Evolutionary conservation across 2,113 vertebrate genomes (phyloP).

Genomic region (Hoplias malabaricus): DNA sequence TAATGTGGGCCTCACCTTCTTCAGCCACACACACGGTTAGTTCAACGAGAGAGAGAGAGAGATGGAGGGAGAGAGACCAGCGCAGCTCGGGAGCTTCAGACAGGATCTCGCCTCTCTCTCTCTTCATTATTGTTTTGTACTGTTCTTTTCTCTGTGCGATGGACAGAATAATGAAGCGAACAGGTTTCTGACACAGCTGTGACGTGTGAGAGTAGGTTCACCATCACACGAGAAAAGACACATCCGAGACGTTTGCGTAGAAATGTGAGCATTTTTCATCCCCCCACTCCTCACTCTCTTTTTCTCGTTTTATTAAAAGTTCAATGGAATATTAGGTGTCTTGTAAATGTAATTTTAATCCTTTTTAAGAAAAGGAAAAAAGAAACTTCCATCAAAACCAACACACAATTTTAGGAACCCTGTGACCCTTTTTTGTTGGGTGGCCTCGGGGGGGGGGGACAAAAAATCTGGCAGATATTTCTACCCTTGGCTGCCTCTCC

Average conservation of each 20-base stretch:
- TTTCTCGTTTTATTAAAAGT: constrained; percentile 91
- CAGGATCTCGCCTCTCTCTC: constrained; percentile 66
- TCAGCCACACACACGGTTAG: constrained; percentile 84
- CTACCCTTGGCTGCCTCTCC: constrained; percentile 78
- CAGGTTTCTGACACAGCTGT: constrained; percentile 53
- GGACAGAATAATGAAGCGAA: constrained; percentile 46
- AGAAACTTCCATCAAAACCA: constrained; percentile 58
- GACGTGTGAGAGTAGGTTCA: constrained; percentile 74
- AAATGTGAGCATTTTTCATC: constrained; percentile 78
- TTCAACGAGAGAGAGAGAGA: constrained; percentile 25
- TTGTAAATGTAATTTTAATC: constrained; percentile 98
- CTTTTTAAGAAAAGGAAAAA: constrained; percentile 80
- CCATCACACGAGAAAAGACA: constrained; percentile 75
- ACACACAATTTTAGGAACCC: constrained; percentile 44
- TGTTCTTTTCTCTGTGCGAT: constrained; percentile 30
- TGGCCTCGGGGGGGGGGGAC: neutral
- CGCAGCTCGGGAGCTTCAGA: constrained; percentile 57
- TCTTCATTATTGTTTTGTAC: constrained; percentile 46
- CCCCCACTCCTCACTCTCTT: constrained; percentile 74
- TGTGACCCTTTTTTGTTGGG: constrained; percentile 79
- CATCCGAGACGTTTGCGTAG: neutral
- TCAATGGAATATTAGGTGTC: constrained; percentile 87
- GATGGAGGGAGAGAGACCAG: constrained; percentile 33
- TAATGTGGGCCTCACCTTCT: constrained; percentile 84
- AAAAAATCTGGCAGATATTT: constrained; percentile 54